Evolutionary conservation across 2,888 invertebrate species (phyloP), one percentile per base, ranked within the genome.

Genomic region (Drosophila engyochracea): DNA sequence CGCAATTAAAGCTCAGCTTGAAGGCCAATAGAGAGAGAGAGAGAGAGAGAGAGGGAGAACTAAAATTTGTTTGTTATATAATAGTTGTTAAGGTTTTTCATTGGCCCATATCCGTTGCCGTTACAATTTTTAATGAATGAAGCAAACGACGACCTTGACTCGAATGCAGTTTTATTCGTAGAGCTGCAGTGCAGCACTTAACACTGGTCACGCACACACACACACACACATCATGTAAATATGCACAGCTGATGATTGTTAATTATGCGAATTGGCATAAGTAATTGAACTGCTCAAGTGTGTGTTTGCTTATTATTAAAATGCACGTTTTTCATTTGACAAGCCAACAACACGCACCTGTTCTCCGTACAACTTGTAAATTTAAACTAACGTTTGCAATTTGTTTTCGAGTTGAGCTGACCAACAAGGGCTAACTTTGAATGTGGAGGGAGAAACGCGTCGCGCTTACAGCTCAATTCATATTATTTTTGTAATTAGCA

Each of bases 221-320:
- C 10, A 47, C 25, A 10, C 37, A 57, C 31, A 52, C 12, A 62
- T 61, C 47, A 79, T 70, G 66, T 77, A 81, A 79, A 78, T 86
- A 77, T 83, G 72, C 74, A 80, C 89, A 87, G 85, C 83, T 89
- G 83, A 87, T 87, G 85, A 89, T 83, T 69, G 66, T 55, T 79
- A 83, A 82, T 71, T 71, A 80, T 71, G 66, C 49, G 69, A 81
- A 75, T 84, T 70, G 68, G 57, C 57, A 54, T 19, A 52, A 57
- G 49, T 49, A 64, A 58, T 52, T 66, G 31, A 61, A 64, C 33
- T 49, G 58, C 41, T 52, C 4, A 28, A 51, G 28, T 55, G 39
- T 28, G 30, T 28, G 31, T 44, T 39, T 25, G 16, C 16, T 25
- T 19, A 16, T 47, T n/a, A 57, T 44, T 35, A n/a, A 31, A 53